Evolutionary conservation across 2,888 invertebrate genomes (phyloP), one percentile per base, ranked within the genome.

Genomic region (Cryptocephalus moraei): DNA sequence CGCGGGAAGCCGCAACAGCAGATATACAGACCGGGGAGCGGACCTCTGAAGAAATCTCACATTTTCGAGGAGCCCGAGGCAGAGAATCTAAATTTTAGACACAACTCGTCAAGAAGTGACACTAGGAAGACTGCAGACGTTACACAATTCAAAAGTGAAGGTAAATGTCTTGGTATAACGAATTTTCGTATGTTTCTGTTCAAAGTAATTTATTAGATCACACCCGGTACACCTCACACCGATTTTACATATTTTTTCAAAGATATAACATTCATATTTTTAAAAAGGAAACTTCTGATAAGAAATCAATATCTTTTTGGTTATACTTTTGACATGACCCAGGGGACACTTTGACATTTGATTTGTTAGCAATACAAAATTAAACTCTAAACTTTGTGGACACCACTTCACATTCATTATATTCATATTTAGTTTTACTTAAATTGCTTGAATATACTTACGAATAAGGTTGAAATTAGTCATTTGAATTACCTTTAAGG

Each of bases 21-120:
- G 70, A 73, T 85, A 53, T 86, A 87, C 63, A 80, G 79, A 67
- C 86, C 86, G 65, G 86, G 86, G 59, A 84, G 85, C 74, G 86
- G 86, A 54, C 83, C 83, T 54, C 71, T 86, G 55, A 75, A 81
- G 64, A 81, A 84, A 69, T 78, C 82, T 54, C 78, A 77, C 59
- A 74, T 73, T 64, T 67, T 73, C 50, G 81, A 81, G 56, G 75
- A 79, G 67, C 75, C 76, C 66, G 79, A 80, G 49, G 64, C 64
- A 39, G 65, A 67, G 46, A 61, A 61, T 39, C 49, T 60, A 33
- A 61, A 56, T 54, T 56, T 56, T 46, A 61, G 53, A 52, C 59
- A 59, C 14, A 57, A 55, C 44, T 51, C 56, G 36, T 43, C 51
- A 14, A 59, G 56, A 46, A 22, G 22, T 22, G 53, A 58, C 47